Evolutionary conservation across 1,140 invertebrate species (phyloP).

Genomic region (Atta texana): DNA sequence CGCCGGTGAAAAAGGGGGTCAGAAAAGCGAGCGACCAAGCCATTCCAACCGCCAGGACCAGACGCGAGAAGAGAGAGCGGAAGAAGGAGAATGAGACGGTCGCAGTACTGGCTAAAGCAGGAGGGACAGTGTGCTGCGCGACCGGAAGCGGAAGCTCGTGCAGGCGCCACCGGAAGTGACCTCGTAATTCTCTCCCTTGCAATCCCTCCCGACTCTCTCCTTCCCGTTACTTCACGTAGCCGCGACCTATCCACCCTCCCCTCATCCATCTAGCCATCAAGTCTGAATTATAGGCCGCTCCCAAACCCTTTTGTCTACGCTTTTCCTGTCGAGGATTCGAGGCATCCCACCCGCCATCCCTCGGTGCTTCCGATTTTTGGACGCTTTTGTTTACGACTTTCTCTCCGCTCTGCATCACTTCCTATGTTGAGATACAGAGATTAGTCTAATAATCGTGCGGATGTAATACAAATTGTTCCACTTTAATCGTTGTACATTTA

Average conservation of each 20-base stretch:
- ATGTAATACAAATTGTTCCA: slow-evolving; percentile 6
- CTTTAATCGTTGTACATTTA: neutral
- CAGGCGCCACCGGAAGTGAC: slow-evolving; percentile 86
- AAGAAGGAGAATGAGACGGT: slow-evolving; percentile 51
- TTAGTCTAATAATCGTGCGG: slow-evolving; percentile 16
- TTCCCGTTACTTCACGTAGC: slow-evolving; percentile 32
- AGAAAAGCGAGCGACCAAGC: slow-evolving; percentile 55
- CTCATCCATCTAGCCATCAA: slow-evolving; percentile 84
- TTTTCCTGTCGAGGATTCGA: slow-evolving; percentile 83
- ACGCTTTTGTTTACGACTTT: slow-evolving; percentile 70
- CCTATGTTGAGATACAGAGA: neutral
- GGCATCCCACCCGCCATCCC: slow-evolving; percentile 30
- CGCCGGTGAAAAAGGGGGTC: slow-evolving; percentile 62
- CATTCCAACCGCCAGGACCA: slow-evolving; percentile 37
- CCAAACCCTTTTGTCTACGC: slow-evolving; percentile 85
- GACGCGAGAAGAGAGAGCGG: slow-evolving; percentile 43
- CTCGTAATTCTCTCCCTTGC: slow-evolving; percentile 86
- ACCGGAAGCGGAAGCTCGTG: slow-evolving; percentile 85
- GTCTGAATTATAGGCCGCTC: slow-evolving; percentile 85
- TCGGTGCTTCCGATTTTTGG: slow-evolving; percentile 67
- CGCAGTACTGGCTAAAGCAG: slow-evolving; percentile 54
- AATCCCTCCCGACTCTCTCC: slow-evolving; percentile 80
- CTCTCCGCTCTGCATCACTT: slow-evolving; percentile 25
- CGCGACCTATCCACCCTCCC: slow-evolving; percentile 22
- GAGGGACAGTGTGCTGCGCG: slow-evolving; percentile 72